Evolutionary conservation across 2,797 vertebrate species (phyloP).

Genomic region (Delichon dasypus): DNA sequence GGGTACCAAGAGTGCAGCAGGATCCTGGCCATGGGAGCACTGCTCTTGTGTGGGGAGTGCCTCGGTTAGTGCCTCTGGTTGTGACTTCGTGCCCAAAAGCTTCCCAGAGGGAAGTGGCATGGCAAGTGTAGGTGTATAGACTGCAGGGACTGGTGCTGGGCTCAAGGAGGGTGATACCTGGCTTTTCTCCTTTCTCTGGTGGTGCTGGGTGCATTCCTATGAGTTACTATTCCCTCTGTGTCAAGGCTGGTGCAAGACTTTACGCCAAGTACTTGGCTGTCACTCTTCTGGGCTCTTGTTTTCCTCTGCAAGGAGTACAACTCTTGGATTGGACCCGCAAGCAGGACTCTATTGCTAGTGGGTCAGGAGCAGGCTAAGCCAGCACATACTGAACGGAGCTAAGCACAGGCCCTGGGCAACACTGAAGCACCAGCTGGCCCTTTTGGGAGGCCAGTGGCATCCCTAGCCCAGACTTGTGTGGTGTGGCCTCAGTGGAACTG

Average conservation of each 20-base stretch:
- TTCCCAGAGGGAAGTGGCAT: background rate
- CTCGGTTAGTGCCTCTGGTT: accelerated
- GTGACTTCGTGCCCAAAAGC: background rate
- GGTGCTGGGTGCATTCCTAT: background rate
- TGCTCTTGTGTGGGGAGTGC: background rate
- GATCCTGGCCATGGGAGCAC: accelerated
- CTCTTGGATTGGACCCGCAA: accelerated
- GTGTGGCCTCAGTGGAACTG: background rate
- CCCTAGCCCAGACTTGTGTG: accelerated
- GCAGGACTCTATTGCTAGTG: accelerated
- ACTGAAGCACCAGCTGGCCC: background rate
- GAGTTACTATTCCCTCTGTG: accelerated
- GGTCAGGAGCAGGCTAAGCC: background rate
- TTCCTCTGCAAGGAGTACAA: background rate
- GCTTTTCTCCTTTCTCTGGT: background rate
- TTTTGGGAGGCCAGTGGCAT: background rate
- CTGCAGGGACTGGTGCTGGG: background rate
- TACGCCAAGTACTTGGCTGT: background rate
- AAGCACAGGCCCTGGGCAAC: background rate
- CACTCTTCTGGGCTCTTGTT: background rate
- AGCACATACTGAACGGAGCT: background rate
- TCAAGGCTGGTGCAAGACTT: background rate
- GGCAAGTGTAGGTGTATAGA: background rate
- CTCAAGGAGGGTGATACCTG: accelerated
- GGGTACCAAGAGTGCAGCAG: background rate